phyloP scores from a whole-genome alignment of 2,113 vertebrate species.

The Eublepharis macularius region DNA sequence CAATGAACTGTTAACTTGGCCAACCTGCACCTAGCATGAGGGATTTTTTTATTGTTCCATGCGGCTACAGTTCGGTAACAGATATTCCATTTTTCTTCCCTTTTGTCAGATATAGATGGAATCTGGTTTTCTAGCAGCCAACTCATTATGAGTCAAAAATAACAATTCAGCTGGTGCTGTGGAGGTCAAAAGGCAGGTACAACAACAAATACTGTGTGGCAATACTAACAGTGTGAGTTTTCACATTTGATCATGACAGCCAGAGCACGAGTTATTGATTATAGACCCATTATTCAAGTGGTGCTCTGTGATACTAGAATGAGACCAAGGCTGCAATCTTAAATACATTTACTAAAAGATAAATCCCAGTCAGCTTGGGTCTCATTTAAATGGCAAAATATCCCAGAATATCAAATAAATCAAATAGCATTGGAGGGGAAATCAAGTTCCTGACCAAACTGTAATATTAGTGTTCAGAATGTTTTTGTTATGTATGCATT shows the following conservation, averaged over 20 bases:
- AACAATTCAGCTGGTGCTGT: neutral
- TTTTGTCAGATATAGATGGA: constrained; percentile 27
- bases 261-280: constrained; percentile 41
- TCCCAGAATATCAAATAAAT: constrained; percentile 24
- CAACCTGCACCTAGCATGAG: constrained; percentile 10
- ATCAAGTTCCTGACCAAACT: constrained; percentile 32
- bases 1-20: constrained; percentile 7
- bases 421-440: neutral
- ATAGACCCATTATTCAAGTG: constrained; percentile 30
- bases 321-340: constrained; percentile 19
- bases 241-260: constrained; percentile 4
- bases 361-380: neutral
- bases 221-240: constrained; percentile 5
- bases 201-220: constrained; percentile 30
- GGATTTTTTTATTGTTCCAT: constrained; percentile 1
- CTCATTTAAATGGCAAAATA: constrained; percentile 2
- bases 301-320: constrained; percentile 27
- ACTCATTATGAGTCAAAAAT: constrained; percentile 15
- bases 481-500: neutral
- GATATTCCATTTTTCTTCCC: constrained; percentile 17
- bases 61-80: neutral
- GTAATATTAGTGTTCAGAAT: neutral
- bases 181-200: neutral
- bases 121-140: constrained; percentile 40
- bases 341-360: too few species aligned